Conservation (phyloP, 2,888 invertebrate species). For the Eupsilia transversa region DNA sequence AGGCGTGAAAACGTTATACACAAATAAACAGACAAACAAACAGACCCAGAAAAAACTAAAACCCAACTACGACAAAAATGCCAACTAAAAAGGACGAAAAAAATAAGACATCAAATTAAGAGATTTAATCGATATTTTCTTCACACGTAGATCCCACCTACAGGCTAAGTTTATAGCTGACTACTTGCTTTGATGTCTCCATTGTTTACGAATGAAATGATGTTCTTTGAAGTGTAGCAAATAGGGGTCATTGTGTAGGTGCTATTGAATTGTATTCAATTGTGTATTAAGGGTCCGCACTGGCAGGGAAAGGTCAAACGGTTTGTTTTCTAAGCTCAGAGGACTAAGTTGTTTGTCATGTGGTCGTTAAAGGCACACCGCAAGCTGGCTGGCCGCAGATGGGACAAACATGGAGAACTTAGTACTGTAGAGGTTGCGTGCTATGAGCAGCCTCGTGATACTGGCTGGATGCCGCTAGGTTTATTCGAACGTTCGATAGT, state of each 20-base stretch:
- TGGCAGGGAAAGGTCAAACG: slow-evolving; percentile 46
- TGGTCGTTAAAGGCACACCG: slow-evolving; percentile 2
- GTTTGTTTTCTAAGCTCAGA: slow-evolving; percentile 27
- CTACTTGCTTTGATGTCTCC: slow-evolving; percentile 47
- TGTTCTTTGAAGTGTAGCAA: slow-evolving; percentile 51
- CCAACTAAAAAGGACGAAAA: too few species aligned
- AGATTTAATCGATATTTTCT: neutral
- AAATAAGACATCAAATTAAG: too few species aligned
- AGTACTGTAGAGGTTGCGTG: too few species aligned
- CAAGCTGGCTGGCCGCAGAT: slow-evolving; percentile 20
- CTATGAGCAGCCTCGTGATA: too few species aligned
- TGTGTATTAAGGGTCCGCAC: slow-evolving; percentile 35
- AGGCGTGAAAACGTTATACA: neutral
- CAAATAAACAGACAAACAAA: neutral
- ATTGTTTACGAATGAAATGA: slow-evolving; percentile 57
- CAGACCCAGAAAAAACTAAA: too few species aligned
- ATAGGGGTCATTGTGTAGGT: slow-evolving; percentile 48
- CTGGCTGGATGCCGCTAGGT: too few species aligned
- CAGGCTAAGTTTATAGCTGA: neutral
- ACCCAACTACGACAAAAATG: too few species aligned
- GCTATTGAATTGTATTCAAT: slow-evolving; percentile 51
- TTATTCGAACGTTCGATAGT: too few species aligned
- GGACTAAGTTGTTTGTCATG: slow-evolving; percentile 27
- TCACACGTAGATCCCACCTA: neutral
- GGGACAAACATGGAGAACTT: neutral